Evolutionary conservation across 2,888 invertebrate species (phyloP), one percentile per base, ranked within the genome.

Genomic region (Camptogramma bilineatum): DNA sequence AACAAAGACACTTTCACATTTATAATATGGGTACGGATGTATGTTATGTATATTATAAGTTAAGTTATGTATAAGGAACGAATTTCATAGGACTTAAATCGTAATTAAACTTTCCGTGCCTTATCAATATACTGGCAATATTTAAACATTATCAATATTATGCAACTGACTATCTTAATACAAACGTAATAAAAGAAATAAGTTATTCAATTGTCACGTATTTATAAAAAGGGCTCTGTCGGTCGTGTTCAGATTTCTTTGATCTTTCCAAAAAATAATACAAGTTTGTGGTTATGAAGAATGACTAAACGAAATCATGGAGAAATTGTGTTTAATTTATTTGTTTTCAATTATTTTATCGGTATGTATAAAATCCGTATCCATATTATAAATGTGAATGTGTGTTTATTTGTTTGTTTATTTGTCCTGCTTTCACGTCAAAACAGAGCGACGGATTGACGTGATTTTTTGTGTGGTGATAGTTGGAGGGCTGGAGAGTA

Each of bases 141-240:
- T 39, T 55, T 57, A 34, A 48, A 19, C 5, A 60, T n/a, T 54
- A 57, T 66, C 53, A 34, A 31, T 31, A 59, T 44, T 46, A 66
- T 34, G 66, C 58, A 72, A 72, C 4, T 4, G 8, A 21, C 34
- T 66, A 62, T 70, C 66, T 51, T 47, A 31, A 16, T 48, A 46
- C 10, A 64, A 66, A 62, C 52, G 44, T 63, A 64, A 66, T 72
- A 71, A 39, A 72, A 66, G 61, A 59, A 52, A 28, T 34, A 68
- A 67, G 52, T 62, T 73, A 73, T 72, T 67, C 63, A 70, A 67
- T 13, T 5, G 51, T 71, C 85, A 81, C 82, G 84, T 82, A 85
- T 67, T 81, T 52, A n/a, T 28, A 21, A 51, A 21, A 54, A 62
- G 52, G 51, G 62, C 57, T 68, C 68, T 42, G 64, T 19, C 46